phyloP scores from a whole-genome alignment of 2,888 invertebrate species.

The Macrophya alboannulata region DNA sequence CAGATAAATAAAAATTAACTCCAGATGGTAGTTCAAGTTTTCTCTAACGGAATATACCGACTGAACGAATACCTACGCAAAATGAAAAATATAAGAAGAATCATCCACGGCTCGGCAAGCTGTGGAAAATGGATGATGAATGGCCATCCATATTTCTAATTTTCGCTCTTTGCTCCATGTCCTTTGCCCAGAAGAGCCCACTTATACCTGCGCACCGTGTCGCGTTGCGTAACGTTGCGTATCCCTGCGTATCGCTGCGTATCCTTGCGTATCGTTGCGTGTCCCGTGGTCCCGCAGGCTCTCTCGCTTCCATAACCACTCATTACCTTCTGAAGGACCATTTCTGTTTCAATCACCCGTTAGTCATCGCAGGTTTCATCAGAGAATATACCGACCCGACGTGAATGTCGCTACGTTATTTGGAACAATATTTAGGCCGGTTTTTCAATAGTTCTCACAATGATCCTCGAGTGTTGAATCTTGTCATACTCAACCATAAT shows the following conservation, averaged over 20 bases:
- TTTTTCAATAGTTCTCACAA: background rate
- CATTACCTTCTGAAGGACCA: slow-evolving; percentile 10
- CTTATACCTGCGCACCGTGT: slow-evolving; percentile 13
- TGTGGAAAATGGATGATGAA: slow-evolving; percentile 12
- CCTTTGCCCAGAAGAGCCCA: background rate
- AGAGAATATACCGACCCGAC: background rate
- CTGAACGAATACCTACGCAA: background rate
- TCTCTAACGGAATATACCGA: background rate
- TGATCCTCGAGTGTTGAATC: background rate
- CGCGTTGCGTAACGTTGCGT: slow-evolving; percentile 41
- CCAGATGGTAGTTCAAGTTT: background rate
- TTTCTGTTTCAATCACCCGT: slow-evolving; percentile 19
- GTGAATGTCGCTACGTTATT: background rate
- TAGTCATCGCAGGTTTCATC: slow-evolving; percentile 7
- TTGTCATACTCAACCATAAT: background rate
- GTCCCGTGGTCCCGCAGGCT: slow-evolving; percentile 13
- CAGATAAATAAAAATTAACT: background rate
- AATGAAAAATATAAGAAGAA: background rate
- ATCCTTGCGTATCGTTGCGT: slow-evolving; percentile 47
- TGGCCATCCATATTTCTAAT: slow-evolving; percentile 18
- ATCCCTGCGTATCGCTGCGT: slow-evolving; percentile 51
- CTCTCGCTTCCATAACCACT: slow-evolving; percentile 16
- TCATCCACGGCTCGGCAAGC: background rate
- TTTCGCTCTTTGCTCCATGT: background rate
- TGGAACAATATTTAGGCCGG: background rate